A percentile compares a stretch with the other conserved stretches of the same genome.
phyloP scores from a whole-genome alignment of 2,797 vertebrate genomes.

The Characodon lateralis region DNA sequence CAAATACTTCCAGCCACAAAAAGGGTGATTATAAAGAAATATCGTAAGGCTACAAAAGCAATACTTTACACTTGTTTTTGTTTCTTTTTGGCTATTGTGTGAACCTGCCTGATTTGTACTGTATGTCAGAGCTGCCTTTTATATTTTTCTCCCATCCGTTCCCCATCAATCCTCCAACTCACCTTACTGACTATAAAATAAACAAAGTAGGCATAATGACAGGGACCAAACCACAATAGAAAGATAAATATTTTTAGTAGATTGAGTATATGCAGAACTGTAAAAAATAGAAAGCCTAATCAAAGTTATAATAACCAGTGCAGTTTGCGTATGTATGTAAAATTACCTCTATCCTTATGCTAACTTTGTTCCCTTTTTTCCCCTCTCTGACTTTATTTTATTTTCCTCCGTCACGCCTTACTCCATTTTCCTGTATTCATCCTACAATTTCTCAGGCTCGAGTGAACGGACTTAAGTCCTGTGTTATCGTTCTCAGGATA shows the following conservation, averaged over 20 bases:
- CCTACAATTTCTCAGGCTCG: constrained; percentile 84
- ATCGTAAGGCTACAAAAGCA: constrained; percentile 89
- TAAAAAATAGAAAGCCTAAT: constrained; percentile 21
- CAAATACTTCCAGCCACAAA: not conserved
- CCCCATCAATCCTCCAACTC: constrained; percentile 59
- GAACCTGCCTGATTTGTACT: constrained; percentile 80
- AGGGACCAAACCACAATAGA: not conserved
- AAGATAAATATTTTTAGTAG: constrained; percentile 17
- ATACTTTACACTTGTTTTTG: constrained; percentile 78
- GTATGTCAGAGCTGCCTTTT: constrained; percentile 77
- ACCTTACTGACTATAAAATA: constrained; percentile 45
- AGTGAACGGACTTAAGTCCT: constrained; percentile 98
- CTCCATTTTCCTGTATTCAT: constrained; percentile 19
- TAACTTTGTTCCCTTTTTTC: constrained; percentile 45
- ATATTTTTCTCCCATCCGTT: constrained; percentile 67
- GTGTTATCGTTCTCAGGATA: constrained; percentile 97
- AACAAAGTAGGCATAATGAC: constrained; percentile 8
- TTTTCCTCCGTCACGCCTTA: constrained; percentile 15
- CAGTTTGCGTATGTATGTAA: constrained; percentile 42
- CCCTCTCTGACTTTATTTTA: constrained; percentile 29
- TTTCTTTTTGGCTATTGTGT: constrained; percentile 77
- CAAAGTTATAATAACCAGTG: constrained; percentile 11
- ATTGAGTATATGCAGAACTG: not conserved
- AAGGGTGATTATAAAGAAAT: constrained; percentile 29
- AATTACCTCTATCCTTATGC: constrained; percentile 25